Base-by-base conservation (phyloP, 2,113 vertebrate genomes). In the Tragelaphus scriptus region DNA sequence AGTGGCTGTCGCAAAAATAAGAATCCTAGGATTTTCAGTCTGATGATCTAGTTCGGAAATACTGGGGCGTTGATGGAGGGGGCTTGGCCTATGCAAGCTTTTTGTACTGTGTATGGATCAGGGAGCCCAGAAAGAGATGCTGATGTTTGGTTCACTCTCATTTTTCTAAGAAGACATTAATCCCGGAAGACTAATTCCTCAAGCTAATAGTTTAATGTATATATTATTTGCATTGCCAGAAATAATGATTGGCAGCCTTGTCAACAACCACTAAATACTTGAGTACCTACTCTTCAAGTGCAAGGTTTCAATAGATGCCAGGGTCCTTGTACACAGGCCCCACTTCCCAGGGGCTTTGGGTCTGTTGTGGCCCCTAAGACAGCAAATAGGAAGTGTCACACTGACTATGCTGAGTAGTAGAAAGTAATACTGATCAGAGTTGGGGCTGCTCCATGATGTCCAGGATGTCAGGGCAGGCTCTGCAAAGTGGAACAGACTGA, bases 161-260 rank as follows among this genome's bases (percentile, higher is more conserved):
- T 88, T 98, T 97, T 91, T n/a, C 86, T 51, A 95, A 85, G 58
- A 91, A 95, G 85, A 63, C n/a, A 25, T 85, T 89, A 61, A 75
- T 96, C n/a, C n/a, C 36, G 58, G 30, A 92, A 90, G 56, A 79
- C 32, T 47, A 94, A 93, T 59, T 92, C 26, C 36, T 86, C 9
- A 85, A 55, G 68, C 79, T 94, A 68, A 80, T 63, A 91, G 84
- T 47, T 71, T 59, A 59, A 51, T 51, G 40, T 63, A 32, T 91
- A 13, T 84, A 40, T 85, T 90, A 61, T 84, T 96, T 85, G 63
- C 40, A 75, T 88, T 90, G 55, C 47, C 82, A 92, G 79, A 95
- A 93, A 80, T 44, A 3, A 10, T 91, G 79, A 26, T 71, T 32
- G 61, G 58, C 1, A 26, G 87, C 58, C 79, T 55, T 19, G 14